Percentiles rank a stretch among this genome's conserved stretches.
Conservation (phyloP, 2,113 vertebrate genomes). For the Saguinus midas region DNA sequence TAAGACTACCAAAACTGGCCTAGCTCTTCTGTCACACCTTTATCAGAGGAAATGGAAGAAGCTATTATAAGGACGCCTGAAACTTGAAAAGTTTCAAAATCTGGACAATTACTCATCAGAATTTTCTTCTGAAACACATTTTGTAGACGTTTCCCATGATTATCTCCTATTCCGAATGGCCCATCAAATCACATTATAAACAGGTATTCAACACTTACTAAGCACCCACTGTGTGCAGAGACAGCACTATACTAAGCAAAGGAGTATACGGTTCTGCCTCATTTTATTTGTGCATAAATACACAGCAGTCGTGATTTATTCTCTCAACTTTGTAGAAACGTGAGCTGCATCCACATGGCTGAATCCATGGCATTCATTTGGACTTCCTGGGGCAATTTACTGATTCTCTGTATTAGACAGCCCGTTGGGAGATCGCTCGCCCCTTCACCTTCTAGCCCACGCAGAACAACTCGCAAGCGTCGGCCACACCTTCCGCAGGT, state of each 20-base stretch:
- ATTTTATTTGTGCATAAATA: conserved; percentile 63
- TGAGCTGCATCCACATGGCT: conserved; percentile 67
- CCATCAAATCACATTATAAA: background rate
- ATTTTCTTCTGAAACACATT: background rate
- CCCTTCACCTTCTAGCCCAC: conserved; percentile 65
- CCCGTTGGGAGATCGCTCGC: background rate
- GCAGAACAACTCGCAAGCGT: background rate
- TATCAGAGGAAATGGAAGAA: background rate
- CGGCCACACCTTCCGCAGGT: conserved; percentile 78
- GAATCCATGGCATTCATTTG: background rate
- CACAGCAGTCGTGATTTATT: conserved; percentile 61
- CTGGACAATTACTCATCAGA: background rate
- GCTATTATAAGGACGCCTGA: background rate
- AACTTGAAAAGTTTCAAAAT: conserved; percentile 48
- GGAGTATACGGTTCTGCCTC: background rate
- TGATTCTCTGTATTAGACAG: background rate
- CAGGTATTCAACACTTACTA: background rate
- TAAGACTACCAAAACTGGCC: conserved; percentile 26
- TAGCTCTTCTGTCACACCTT: background rate
- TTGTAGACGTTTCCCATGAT: background rate
- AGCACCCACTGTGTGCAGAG: conserved; percentile 45
- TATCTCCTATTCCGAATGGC: background rate
- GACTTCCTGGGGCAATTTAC: background rate
- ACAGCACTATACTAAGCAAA: background rate
- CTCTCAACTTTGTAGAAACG: conserved; percentile 69